A percentile compares a stretch with the other conserved stretches of the same genome.
Evolutionary conservation across 2,113 vertebrate genomes (phyloP).

Genomic region (Myrmecobius fasciatus): DNA sequence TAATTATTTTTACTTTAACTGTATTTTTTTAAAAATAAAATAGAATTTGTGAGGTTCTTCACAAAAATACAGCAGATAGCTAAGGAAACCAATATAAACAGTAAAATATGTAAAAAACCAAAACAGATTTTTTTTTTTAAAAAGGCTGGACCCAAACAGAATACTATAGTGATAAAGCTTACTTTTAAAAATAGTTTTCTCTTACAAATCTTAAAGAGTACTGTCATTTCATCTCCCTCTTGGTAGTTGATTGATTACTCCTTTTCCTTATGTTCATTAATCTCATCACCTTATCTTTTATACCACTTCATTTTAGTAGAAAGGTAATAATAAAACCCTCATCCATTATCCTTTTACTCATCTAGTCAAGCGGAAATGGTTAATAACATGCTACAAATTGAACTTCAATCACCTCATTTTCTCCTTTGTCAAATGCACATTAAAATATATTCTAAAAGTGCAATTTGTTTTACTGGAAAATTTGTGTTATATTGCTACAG

Average conservation of each 20-base stretch:
- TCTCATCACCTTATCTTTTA: constrained; percentile 99
- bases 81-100: neutral
- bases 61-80: neutral
- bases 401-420: constrained; percentile 99
- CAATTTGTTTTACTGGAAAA: constrained; percentile 89
- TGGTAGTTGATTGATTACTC: constrained; percentile 96
- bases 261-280: constrained; percentile 98
- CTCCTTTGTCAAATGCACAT: constrained; percentile 90
- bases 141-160: constrained; percentile 54
- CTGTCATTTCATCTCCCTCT: constrained; percentile 84
- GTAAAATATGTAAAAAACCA: neutral
- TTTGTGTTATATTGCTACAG: constrained; percentile 88
- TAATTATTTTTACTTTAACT: neutral
- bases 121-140: constrained; percentile 56
- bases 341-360: constrained; percentile 99
- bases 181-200: constrained; percentile 80
- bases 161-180: constrained; percentile 74
- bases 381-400: constrained; percentile 99
- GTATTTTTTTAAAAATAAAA: neutral
- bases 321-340: constrained; percentile 99
- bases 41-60: neutral
- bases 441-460: constrained; percentile 89
- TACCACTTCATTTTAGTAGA: constrained; percentile 98
- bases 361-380: constrained; percentile 98
- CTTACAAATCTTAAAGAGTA: constrained; percentile 83